Conservation (phyloP, 2,888 invertebrate genomes). For the Rutpela maculata region DNA sequence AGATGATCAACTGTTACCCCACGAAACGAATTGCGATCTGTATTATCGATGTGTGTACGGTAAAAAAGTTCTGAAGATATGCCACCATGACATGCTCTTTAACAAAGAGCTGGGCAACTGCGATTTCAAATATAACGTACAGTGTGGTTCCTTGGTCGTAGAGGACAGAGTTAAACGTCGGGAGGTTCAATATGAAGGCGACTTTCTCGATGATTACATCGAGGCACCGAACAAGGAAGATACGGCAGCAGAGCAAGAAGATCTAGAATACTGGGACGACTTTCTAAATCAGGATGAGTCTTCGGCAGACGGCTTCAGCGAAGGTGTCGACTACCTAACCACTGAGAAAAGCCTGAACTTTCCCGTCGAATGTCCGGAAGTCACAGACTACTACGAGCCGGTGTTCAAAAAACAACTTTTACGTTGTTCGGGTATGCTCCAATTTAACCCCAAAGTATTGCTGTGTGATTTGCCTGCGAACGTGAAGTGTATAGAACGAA, state of each 20-base stretch:
- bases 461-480: constrained; percentile 57
- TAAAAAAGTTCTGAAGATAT: constrained; percentile 55
- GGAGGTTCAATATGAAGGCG: not conserved
- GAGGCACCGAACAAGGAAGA: constrained; percentile 25
- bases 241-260: constrained; percentile 3
- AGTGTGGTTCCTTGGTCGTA: constrained; percentile 37
- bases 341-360: not conserved
- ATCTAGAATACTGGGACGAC: not conserved
- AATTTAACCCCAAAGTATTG: constrained; percentile 57
- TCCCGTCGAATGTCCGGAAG: constrained; percentile 40
- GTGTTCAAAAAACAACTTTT: constrained; percentile 50
- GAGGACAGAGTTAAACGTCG: not conserved
- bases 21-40: constrained; percentile 58
- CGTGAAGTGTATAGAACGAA: constrained; percentile 45
- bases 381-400: constrained; percentile 37
- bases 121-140: constrained; percentile 60
- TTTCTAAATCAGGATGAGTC: not conserved
- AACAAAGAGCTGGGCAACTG: constrained; percentile 59
- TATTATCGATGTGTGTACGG: constrained; percentile 63
- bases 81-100: constrained; percentile 61
- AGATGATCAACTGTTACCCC: constrained; percentile 57
- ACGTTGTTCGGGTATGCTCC: constrained; percentile 57
- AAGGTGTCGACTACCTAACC: not conserved
- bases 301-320: constrained; percentile 4
- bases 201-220: constrained; percentile 30